Evolutionary conservation across 2,113 vertebrate genomes (phyloP), one percentile per base, ranked within the genome.

Genomic region (Sphyrna mokarran): DNA sequence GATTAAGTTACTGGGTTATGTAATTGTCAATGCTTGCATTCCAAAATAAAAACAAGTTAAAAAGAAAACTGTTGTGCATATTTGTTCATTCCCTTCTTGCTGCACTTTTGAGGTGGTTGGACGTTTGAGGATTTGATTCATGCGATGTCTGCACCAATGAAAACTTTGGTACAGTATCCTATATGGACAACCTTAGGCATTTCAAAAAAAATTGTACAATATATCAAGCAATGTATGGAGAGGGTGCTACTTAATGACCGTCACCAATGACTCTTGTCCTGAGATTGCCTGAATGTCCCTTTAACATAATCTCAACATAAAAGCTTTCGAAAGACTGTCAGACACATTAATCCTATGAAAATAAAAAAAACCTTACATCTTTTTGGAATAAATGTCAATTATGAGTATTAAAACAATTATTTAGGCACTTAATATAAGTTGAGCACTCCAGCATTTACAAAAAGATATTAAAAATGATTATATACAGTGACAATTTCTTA

Each of bases 391-490:
- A 72, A 72, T 72, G 94, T 76, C 94, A 58, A 61, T 5, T 22
- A 72, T 43, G 48, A 72, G 69, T 76, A 95, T 95, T 95, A 95
- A 95, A 70, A 90, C 80, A 83, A 83, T 83, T 20, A 22, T 20
- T 26, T 90, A 90, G 87, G 54, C 87, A 90, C 69, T 95, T 95
- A 43, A 95, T 95, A 70, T 70, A 95, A 95, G 94, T 95, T 95
- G 94, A 76, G 40, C 40, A 95, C 43, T 72, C 37, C 94, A 76
- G 94, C 94, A 95, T 95, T 95, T 95, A 95, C 43, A 95, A 95
- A 58, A 61, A 95, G 40, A 95, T 95, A 95, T 54, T 72, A 95
- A 95, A 54, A 95, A 54, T 40, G 72, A 95, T 72, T 95, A 95
- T 95, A 95, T 70, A 94, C 54, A 72, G 69, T 54, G 48, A 72